These are phyloP conservation scores for Triops cancriformis DNA, from an alignment of 1,140 invertebrate species.

Conservation along the genomic window DNA sequence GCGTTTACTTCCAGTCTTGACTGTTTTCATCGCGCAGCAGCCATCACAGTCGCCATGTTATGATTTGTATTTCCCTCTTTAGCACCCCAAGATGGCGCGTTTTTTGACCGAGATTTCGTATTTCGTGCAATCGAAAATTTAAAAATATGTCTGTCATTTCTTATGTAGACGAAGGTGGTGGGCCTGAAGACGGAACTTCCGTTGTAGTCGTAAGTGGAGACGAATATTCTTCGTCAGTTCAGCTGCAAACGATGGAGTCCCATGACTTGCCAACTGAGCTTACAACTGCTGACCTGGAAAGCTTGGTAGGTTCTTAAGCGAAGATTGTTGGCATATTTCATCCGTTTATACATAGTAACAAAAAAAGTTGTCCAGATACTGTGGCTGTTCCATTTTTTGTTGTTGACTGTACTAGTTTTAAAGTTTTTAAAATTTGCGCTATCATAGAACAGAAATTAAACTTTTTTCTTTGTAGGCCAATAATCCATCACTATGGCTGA, in stretches of 20 bases:
- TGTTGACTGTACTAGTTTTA: too few relatives aligned
- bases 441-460: not conserved
- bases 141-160: not conserved
- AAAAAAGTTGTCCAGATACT: too few relatives aligned
- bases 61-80: constrained; percentile 11
- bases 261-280: not conserved
- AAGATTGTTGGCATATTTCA: not conserved
- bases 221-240: not conserved
- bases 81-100: constrained; percentile 2
- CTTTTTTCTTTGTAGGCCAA: constrained; percentile 13
- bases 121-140: not conserved
- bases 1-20: not conserved
- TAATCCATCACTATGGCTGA: constrained; percentile 23
- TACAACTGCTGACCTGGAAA: constrained; percentile 8
- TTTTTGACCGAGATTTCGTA: constrained; percentile 14
- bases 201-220: not conserved
- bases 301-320: not conserved
- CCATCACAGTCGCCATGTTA: constrained; percentile 9
- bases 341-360: not conserved
- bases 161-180: not conserved
- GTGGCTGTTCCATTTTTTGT: too few relatives aligned
- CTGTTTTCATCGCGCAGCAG: not conserved
- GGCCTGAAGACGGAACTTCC: not conserved
- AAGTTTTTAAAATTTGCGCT: too few relatives aligned
- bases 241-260: constrained; percentile 2